These are phyloP conservation scores for Aspidapion aeneum DNA, from an alignment of 2,888 invertebrate genomes.

Conservation along the genomic window DNA sequence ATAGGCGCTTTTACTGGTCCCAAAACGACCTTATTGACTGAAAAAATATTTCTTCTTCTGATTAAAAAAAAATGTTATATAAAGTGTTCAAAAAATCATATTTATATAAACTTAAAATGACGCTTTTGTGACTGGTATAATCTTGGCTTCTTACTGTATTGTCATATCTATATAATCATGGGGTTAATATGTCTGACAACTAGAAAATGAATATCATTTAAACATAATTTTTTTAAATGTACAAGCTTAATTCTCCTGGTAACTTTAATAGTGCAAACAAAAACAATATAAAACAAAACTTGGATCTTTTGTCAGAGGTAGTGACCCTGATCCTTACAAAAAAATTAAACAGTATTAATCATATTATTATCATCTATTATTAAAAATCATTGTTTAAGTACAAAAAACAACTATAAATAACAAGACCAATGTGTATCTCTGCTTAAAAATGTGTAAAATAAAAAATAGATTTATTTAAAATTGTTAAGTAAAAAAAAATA, in stretches of 20 bases:
- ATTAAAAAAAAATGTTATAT: constrained; percentile 11
- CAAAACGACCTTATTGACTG: neutral
- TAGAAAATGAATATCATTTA: no score
- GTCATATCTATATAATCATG: no score
- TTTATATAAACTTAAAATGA: neutral
- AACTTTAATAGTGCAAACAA: no score
- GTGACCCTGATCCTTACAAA: no score
- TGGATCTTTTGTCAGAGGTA: no score
- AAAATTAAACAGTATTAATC: constrained; percentile 35
- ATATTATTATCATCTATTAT: constrained; percentile 28
- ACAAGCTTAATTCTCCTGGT: no score
- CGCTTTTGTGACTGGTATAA: neutral
- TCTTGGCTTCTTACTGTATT: neutral
- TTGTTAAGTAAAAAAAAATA: constrained; percentile 21
- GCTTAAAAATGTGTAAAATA: constrained; percentile 16
- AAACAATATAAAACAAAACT: no score
- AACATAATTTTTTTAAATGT: no score
- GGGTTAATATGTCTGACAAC: no score
- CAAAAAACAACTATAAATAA: no score
- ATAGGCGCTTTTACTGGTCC: no score
- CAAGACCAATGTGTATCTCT: constrained; percentile 23
- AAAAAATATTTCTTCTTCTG: neutral
- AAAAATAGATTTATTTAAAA: constrained; percentile 27
- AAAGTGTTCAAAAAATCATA: constrained; percentile 32
- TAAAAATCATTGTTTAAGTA: constrained; percentile 24